Conservation (phyloP, 1,140 invertebrate species). For the Magallana ariakensis region DNA sequence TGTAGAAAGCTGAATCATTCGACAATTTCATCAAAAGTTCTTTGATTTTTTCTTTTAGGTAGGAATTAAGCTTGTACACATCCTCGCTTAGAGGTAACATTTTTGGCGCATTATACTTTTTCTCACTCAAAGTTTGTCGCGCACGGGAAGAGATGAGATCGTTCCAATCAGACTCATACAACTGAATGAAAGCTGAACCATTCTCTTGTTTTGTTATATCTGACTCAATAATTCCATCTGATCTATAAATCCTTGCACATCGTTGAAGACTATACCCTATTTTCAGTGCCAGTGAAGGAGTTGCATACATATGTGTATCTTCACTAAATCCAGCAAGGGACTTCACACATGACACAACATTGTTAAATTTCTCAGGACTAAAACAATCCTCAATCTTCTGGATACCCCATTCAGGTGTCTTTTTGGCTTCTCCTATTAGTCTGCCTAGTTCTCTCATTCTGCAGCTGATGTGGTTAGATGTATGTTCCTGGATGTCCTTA, state of each 20-base stretch:
- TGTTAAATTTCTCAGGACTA: too few species aligned
- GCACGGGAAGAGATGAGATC: constrained; percentile 24
- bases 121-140: background rate
- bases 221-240: constrained; percentile 28
- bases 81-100: constrained; percentile 38
- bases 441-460: constrained; percentile 1
- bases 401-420: background rate
- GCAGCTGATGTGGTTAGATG: background rate
- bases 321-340: constrained; percentile 39
- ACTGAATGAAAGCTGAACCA: background rate
- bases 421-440: background rate
- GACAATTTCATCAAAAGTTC: background rate
- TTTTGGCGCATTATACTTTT: constrained; percentile 26
- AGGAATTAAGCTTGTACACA: constrained; percentile 18
- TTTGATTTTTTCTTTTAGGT: background rate
- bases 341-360: background rate
- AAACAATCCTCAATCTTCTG: background rate
- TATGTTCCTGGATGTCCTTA: background rate
- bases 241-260: constrained; percentile 32
- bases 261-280: background rate
- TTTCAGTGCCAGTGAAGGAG: constrained; percentile 39
- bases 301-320: constrained; percentile 21
- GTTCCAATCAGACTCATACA: constrained; percentile 25
- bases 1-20: constrained; percentile 14
- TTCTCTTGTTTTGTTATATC: constrained; percentile 12